These are phyloP conservation scores for Spodoptera littoralis DNA, from an alignment of 2,888 invertebrate genomes.

Conservation along the genomic window DNA sequence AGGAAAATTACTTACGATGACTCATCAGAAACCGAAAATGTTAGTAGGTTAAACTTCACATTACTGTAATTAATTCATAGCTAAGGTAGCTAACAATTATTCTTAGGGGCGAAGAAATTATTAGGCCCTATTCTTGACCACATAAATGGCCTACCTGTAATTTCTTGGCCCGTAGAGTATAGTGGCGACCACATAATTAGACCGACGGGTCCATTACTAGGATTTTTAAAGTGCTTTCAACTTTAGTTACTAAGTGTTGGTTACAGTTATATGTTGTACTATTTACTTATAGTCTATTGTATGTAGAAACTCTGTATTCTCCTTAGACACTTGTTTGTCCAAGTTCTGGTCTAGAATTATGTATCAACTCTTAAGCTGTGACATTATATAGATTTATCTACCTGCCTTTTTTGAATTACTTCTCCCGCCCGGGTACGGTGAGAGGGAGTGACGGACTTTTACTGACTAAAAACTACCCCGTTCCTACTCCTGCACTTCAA, in stretches of 20 bases:
- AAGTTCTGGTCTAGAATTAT: too few species aligned
- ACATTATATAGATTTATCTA: too few species aligned
- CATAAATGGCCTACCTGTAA: slow-evolving; percentile 34
- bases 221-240: background rate
- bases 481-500: too few species aligned
- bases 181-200: slow-evolving; percentile 30
- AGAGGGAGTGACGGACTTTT: too few species aligned
- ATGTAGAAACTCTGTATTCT: background rate
- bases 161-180: slow-evolving; percentile 31
- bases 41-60: slow-evolving; percentile 13
- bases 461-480: too few species aligned
- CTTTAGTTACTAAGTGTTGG: background rate
- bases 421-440: too few species aligned
- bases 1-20: too few species aligned
- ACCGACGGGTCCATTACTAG: slow-evolving; percentile 6
- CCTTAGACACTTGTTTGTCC: too few species aligned
- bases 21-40: too few species aligned
- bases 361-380: too few species aligned
- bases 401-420: too few species aligned
- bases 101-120: slow-evolving; percentile 24
- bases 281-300: background rate
- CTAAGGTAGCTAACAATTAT: slow-evolving; percentile 23
- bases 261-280: background rate
- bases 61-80: slow-evolving; percentile 22
- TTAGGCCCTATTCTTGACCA: slow-evolving; percentile 43